Base-by-base conservation (phyloP, 2,888 invertebrate species). In the Spodoptera exigua region DNA sequence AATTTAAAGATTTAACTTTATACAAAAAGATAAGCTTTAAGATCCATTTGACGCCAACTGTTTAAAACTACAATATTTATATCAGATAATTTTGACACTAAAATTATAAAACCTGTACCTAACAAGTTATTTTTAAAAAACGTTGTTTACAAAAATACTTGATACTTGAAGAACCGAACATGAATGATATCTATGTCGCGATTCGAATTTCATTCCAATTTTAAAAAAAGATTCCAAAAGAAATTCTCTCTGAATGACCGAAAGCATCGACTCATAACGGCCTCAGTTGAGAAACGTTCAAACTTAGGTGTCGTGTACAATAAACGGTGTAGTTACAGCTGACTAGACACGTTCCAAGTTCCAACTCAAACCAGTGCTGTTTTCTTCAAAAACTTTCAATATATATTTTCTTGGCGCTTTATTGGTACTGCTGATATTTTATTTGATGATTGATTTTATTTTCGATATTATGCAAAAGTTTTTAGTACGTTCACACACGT, bases 281-380 rank as follows among this genome's bases (percentile, higher is more conserved):
- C 41, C 43, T n/a, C 49, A 18, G 41, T 14, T 21, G 11, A 46
- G 12, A 36, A 70, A 65, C 27, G 46, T 71, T 66, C 41, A 53
- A 51, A 61, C 52, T 60, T 56, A 64, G 18, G 45, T 70, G 53
- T 54, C 43, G 21, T 44, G 5, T 27, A 61, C 53, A 61, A 65
- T 60, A 65, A 70, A 65, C 56, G 49, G n/a, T n/a, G n/a, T n/a
- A 56, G 47, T 55, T 54, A 40, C 66, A 51, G 49, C 49, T 64
- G 49, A 45, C 71, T 9, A 49, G 35, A 37, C n/a, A n/a, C n/a
- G n/a, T n/a, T n/a, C 71, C 35, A 39, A 51, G n/a, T 55, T 64
- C 37, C 53, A 49, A 40, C 49, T 55, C 39, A 47, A 40, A 45
- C 18, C 14, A 7, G 10, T 34, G 37, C 37, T 53, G 59, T 56